Base-by-base conservation (phyloP, 2,888 invertebrate species). In the Zygaena filipendulae region DNA sequence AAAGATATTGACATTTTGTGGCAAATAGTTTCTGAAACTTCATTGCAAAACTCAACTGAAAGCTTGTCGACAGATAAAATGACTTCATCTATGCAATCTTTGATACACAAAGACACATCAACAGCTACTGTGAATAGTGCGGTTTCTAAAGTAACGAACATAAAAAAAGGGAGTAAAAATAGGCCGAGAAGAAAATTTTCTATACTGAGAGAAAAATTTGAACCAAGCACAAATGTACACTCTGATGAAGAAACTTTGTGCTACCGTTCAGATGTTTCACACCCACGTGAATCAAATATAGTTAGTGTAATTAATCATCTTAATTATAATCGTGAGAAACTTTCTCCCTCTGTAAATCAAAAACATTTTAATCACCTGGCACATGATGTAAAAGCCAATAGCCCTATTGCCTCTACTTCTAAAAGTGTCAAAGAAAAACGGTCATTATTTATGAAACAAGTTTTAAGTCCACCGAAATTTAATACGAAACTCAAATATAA, bases 111-210 rank as follows among this genome's bases (percentile, higher is more conserved):
- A 51, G 79, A 81, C 33, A 40, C 47, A n/a, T 34, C 53, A 13
- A 40, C 48, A 21, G 43, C 56, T 20, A 38, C 53, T 22, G 43
- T 52, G 3, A 59, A 53, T 34, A 45, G 53, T 4, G 38, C 59
- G 11, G 37, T 43, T 4, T 46, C 59, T 2, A 79, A 79, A 58
- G 40, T 57, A 30, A 56, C 64, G 4, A 70, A 69, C 34, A 52
- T 56, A n/a, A 77, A 71, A 45, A 81, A 77, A 45, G 59, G 47
- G 23, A 44, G 49, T 7, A 59, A 64, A 34, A 71, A 59, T 39
- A 71, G 71, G 47, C 82, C 84, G 1, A 66, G 82, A 32, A 59
- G 84, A 39, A 84, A 84, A 49, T 83, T 84, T 56, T 84, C 84
- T 3, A 67, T 84, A 31, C 49, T 84, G 10, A 67, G 83, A 42